Evolutionary conservation across 53 echinoderm and acorn worm genomes (phyloP), one percentile per base, ranked within the genome.

Genomic region (Luidia sarsii): DNA sequence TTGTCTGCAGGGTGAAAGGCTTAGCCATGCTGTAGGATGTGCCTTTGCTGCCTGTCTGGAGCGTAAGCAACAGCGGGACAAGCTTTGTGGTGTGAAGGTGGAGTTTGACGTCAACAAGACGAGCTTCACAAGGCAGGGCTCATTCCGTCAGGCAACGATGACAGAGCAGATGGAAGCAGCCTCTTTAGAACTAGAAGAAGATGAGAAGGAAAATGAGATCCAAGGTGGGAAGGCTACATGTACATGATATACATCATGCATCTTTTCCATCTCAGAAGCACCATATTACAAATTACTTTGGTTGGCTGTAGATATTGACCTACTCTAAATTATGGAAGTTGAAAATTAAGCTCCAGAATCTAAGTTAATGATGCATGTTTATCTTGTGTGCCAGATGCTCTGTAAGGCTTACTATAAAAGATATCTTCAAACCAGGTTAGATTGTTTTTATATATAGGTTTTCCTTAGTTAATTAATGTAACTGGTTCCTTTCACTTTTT

Each of bases 101-200:
- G 95, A 95, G 87, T 95, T 95, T 89, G 95, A 95, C 64, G 95
- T 95, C 69, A 95, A 95, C 84, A 95, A 95, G 85, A 95, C 95
- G 1, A 95, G 89, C 65, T 95, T 95, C 69, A 91, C 95, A 9
- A 67, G 95, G 67, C 92, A 95, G 83, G 95, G 95, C 30, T 95
- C 95, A 24, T 95, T 95, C 91, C 65, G 88, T 36, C 89, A 92
- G 67, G 14, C 81, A 3, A 95, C 95, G 2, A 91, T 95, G 95
- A 95, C 95, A 2, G 95, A 95, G 64, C 75, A 92, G 34, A 50
- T 95, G 80, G 94, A 91, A 35, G 89, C 82, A 16, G 72, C 72
- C 1, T n/a, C n/a, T n/a, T n/a, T n/a, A n/a, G 85, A 71, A 27
- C 83, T 41, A 2, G 52, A 52, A 36, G 79, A 70, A 65, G 75